A percentile compares a stretch with the other conserved stretches of the same genome.
Conservation (phyloP, 1,140 invertebrate species). For the Ips nitidus region DNA sequence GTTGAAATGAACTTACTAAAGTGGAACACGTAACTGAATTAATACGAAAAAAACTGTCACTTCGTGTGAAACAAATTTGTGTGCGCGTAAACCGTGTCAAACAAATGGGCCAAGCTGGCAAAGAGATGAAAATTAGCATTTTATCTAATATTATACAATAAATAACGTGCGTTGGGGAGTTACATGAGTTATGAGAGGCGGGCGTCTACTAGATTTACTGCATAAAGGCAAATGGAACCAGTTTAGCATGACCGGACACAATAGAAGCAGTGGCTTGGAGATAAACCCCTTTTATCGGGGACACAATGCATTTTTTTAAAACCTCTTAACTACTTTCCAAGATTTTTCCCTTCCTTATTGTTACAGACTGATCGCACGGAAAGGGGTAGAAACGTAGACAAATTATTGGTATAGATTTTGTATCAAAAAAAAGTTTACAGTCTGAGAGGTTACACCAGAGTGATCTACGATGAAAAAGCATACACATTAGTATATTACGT, state of each 20-base stretch:
- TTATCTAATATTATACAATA: slow-evolving; percentile 43
- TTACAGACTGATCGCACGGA: no score
- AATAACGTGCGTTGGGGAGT: slow-evolving; percentile 27
- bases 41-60: no score
- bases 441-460: no score
- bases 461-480: no score
- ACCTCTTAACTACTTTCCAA: slow-evolving; percentile 8
- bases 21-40: no score
- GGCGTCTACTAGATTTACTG: slow-evolving; percentile 35
- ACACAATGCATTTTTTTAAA: slow-evolving; percentile 12
- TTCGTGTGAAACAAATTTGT: no score
- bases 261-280: slow-evolving; percentile 55
- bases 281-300: slow-evolving; percentile 11
- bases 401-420: no score
- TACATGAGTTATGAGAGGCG: slow-evolving; percentile 16
- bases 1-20: no score
- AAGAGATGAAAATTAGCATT: slow-evolving; percentile 41
- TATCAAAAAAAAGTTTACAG: no score
- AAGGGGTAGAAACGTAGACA: no score
- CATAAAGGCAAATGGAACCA: slow-evolving; percentile 39
- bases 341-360: not conserved
- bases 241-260: slow-evolving; percentile 42
- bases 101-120: slow-evolving; percentile 36
- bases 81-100: not conserved
- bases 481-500: no score